phyloP scores from a whole-genome alignment of 2,888 invertebrate genomes.

The Orthosia gracilis region DNA sequence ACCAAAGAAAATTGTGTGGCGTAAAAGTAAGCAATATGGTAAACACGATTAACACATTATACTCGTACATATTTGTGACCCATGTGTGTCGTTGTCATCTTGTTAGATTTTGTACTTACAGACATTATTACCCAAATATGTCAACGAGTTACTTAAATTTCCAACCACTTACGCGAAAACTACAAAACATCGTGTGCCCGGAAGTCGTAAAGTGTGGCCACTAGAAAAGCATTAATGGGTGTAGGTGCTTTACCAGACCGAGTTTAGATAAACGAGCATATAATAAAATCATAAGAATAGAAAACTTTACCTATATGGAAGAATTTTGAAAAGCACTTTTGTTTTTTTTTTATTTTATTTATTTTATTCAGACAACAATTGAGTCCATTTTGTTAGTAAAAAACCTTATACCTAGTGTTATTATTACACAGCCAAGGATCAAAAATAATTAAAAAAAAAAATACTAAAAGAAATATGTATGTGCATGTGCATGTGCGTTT shows the following conservation, averaged over 20 bases:
- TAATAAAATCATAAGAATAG: not conserved
- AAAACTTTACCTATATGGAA: too few relatives aligned
- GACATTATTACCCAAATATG: slow-evolving; percentile 52
- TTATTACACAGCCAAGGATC: too few relatives aligned
- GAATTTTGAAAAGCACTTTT: too few relatives aligned
- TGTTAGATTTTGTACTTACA: slow-evolving; percentile 31
- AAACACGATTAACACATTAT: slow-evolving; percentile 36
- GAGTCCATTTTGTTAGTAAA: too few relatives aligned
- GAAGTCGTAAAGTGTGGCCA: slow-evolving; percentile 52
- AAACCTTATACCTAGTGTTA: too few relatives aligned
- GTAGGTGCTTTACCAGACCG: not conserved
- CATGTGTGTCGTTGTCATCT: slow-evolving; percentile 28
- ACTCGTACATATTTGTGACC: not conserved
- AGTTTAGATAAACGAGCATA: not conserved
- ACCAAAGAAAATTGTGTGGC: slow-evolving; percentile 20
- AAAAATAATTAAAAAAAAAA: too few relatives aligned
- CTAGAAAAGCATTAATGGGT: slow-evolving; percentile 13
- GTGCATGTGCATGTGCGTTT: too few relatives aligned
- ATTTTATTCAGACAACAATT: too few relatives aligned
- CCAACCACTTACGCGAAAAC: slow-evolving; percentile 49
- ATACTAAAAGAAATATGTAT: too few relatives aligned
- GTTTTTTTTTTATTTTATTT: too few relatives aligned
- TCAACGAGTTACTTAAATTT: slow-evolving; percentile 54
- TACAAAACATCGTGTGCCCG: slow-evolving; percentile 33
- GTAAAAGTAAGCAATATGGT: not conserved